Base-by-base conservation (phyloP, 64 coral and sea anemone genomes). In the Stichodactyla mertensii region DNA sequence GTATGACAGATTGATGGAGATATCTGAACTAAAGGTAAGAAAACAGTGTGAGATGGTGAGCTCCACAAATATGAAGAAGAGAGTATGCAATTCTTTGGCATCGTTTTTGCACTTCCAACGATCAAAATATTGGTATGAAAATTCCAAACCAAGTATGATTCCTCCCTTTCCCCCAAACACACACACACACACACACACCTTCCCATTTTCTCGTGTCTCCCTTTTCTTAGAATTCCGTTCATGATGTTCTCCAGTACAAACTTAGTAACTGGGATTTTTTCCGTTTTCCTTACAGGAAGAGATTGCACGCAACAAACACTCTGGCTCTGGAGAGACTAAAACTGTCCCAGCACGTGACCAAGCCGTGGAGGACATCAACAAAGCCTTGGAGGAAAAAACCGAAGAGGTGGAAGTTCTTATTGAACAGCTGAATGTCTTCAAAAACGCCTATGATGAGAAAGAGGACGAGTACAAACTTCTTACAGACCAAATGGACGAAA, bases 401-500 rank as follows among this genome's bases (percentile, higher is more conserved):
- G 59, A 87, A 57, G 90, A 91, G 55, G 79, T 86, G 1, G 64
- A 62, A 69, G 52, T 86, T 64, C 53, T 91, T 64, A 55, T 83
- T n/a, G 90, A 91, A 59, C 90, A 91, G 60, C 78, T 91, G 7
- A 77, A 87, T 60, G 52, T 66, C 22, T 91, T 91, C 61, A 91
- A 87, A 87, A 86, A 87, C 20, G 90, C 90, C 16, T 79, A 87
- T 19, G 90, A 91, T 36, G 86, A 87, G n/a, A 91, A 91, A 82
- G 90, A 87, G 3, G 90, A 87, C 16, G 90, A 97, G 83, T 78
- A 93, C 81, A 86, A 88, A 26, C 82, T 69, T 24, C 66, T 97
- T 80, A 57, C 82, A 0, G 92, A 93, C 56, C 95, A 97, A 60
- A 97, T 93, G 95, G 95, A 97, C 55, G 95, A 97, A 16, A 97